Conservation (phyloP, 1,140 invertebrate genomes). For the Helicoverpa armigera region DNA sequence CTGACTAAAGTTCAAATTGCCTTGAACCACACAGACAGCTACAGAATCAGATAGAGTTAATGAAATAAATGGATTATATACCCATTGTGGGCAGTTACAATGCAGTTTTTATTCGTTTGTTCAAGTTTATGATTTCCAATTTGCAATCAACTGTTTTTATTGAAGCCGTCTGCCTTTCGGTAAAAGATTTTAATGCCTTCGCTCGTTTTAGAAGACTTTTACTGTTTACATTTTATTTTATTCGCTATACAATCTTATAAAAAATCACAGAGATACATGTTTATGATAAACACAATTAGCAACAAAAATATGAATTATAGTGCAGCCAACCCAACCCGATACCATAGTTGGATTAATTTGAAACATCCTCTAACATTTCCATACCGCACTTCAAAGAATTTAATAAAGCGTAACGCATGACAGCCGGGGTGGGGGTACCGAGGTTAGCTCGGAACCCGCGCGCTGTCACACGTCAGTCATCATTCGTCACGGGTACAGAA, state of each 20-base stretch:
- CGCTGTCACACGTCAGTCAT: slow-evolving; percentile 68
- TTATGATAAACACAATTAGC: neutral
- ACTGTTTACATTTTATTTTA: no score
- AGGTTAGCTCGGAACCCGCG: slow-evolving; percentile 59
- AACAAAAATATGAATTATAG: neutral
- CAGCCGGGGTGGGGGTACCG: slow-evolving; percentile 48
- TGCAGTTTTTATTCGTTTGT: slow-evolving; percentile 47
- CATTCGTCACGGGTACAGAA: slow-evolving; percentile 72
- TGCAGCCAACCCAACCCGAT: neutral
- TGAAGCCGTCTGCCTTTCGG: neutral
- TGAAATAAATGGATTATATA: slow-evolving; percentile 55
- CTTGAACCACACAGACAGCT: neutral
- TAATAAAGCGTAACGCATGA: slow-evolving; percentile 54
- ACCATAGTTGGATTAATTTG: slow-evolving; percentile 35
- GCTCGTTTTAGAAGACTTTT: no score
- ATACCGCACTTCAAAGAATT: slow-evolving; percentile 54
- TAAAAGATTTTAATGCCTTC: neutral
- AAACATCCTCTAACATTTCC: slow-evolving; percentile 38
- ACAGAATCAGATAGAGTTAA: slow-evolving; percentile 49
- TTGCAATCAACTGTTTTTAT: slow-evolving; percentile 37
- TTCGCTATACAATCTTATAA: no score
- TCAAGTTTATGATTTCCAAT: slow-evolving; percentile 44
- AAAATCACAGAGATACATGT: no score
- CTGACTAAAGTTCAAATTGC: slow-evolving; percentile 42
- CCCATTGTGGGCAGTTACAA: slow-evolving; percentile 51